Conservation (phyloP, 2,888 invertebrate species). For the Pseudococcus viburni region DNA sequence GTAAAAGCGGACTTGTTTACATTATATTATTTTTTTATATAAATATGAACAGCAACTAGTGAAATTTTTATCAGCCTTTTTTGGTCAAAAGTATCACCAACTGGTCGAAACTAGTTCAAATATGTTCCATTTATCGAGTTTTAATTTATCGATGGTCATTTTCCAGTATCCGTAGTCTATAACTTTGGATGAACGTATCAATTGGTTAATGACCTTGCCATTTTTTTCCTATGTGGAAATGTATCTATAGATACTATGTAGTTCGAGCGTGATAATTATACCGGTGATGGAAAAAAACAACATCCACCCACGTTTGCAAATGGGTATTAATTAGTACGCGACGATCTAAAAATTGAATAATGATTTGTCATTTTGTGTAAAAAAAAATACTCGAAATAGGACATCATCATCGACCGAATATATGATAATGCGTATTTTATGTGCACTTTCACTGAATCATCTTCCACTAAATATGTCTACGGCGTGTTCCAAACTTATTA, state of each 20-base stretch:
- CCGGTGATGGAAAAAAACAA: neutral
- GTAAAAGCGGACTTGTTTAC: conserved; percentile 45
- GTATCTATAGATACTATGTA: neutral
- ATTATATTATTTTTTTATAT: conserved; percentile 19
- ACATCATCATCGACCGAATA: neutral
- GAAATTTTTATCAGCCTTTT: conserved; percentile 49
- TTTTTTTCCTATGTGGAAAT: neutral
- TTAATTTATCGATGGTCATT: neutral
- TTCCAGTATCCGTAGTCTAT: neutral
- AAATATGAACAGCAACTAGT: neutral
- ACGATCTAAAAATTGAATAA: conserved; percentile 30
- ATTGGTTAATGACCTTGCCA: conserved; percentile 31
- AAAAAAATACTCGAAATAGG: conserved; percentile 26
- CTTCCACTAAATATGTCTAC: conserved; percentile 42
- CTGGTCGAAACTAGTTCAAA: conserved; percentile 22
- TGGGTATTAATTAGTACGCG: conserved; percentile 12
- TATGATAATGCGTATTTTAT: conserved; percentile 23
- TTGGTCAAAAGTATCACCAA: conserved; percentile 37
- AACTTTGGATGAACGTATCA: neutral
- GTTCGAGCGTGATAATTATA: conserved; percentile 2
- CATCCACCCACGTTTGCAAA: neutral
- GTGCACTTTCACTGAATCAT: conserved; percentile 40
- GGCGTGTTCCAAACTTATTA: neutral
- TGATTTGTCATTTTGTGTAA: conserved; percentile 7
- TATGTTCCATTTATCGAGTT: conserved; percentile 29